Percentiles rank a stretch among this genome's conserved stretches.
Evolutionary conservation across 2,113 vertebrate species (phyloP).

Genomic region (Microtus oregoni): DNA sequence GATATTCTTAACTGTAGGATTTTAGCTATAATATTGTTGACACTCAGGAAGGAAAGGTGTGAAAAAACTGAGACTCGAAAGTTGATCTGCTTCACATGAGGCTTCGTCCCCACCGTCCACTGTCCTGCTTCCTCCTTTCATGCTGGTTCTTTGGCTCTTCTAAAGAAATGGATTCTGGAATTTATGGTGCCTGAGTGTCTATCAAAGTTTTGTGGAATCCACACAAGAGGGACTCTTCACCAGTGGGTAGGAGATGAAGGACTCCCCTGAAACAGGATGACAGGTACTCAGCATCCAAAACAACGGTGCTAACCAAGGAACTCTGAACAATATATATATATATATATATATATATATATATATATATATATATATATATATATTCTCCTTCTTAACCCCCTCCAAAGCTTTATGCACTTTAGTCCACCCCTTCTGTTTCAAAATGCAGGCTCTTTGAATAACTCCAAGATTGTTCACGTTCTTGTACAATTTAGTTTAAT

Average conservation of each 20-base stretch:
- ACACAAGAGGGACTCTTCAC: neutral
- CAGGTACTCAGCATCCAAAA: neutral
- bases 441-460: conserved; percentile 1
- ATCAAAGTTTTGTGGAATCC: neutral
- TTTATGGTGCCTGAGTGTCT: neutral
- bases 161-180: neutral
- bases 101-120: neutral
- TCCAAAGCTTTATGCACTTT: conserved; percentile 28
- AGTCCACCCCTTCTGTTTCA: neutral
- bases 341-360: neutral
- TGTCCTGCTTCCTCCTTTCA: neutral
- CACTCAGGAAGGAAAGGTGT: conserved; percentile 46
- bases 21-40: conserved; percentile 63
- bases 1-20: conserved; percentile 47
- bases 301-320: neutral
- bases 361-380: neutral
- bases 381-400: neutral
- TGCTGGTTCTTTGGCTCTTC: neutral
- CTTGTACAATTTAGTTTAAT: conserved; percentile 60
- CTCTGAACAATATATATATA: neutral
- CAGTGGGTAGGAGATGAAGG: neutral
- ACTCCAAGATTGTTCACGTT: conserved; percentile 27
- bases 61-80: conserved; percentile 34
- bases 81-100: conserved; percentile 15
- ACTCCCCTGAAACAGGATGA: neutral